Base-by-base conservation (phyloP, 2,797 vertebrate genomes). In the Poeciliopsis gracilis region DNA sequence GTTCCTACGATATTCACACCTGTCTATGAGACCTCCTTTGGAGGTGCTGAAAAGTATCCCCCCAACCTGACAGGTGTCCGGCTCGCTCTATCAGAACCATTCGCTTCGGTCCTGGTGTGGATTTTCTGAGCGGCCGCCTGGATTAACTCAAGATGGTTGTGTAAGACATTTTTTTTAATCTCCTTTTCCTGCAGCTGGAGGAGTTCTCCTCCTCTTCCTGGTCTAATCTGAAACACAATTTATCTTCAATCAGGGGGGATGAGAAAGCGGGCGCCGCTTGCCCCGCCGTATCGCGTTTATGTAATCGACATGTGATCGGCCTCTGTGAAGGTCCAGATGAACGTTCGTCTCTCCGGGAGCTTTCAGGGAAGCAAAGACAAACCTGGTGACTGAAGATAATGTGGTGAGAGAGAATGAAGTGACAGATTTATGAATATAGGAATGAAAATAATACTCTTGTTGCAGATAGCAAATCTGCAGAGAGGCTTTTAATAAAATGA, bases 151-250 rank as follows among this genome's bases (percentile, higher is more conserved):
- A 45, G 73, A 72, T 23, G 67, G 57, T 89, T 89, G 84, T 88
- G 80, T 89, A 86, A 92, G 57, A 76, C 30, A 5, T 28, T 63
- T 72, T 51, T 51, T 82, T 81, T 90, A 91, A 91, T 91, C 88
- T 80, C 46, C 47, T 74, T 73, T 79, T 43, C 77, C 85, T 84
- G 76, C 89, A 87, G 85, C 88, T 84, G 89, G 83, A 83, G 66
- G 87, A 83, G 86, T 76, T 81, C 1, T 59, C n/a, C n/a, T 55
- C 76, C 43, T 47, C 71, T 38, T 83, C 59, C 41, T 61, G 46
- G 12, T 87, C 80, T 88, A 90, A 90, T 90, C 89, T 85, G 61
- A 84, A 85, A 86, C 77, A 76, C 76, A 86, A 85, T 93, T 91
- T 85, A 86, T 90, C 87, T 87, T 82, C 87, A 87, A 81, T 92